phyloP scores from a whole-genome alignment of 2,797 vertebrate genomes.

The Arnoldichthys spilopterus region DNA sequence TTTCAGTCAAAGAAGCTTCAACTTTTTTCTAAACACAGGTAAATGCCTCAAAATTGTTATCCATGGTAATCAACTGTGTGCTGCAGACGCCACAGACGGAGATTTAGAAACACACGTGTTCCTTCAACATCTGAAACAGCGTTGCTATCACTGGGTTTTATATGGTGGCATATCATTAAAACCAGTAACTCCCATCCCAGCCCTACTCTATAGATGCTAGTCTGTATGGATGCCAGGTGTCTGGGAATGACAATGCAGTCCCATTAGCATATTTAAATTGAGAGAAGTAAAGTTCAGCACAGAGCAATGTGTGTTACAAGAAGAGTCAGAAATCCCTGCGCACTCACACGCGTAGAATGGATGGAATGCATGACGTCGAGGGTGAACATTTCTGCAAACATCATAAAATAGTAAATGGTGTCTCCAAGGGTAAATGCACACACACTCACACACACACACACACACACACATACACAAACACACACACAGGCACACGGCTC shows the following conservation, averaged over 20 bases:
- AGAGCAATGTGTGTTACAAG: constrained; percentile 17
- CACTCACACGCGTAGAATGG: constrained; percentile 31
- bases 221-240: constrained; percentile 70
- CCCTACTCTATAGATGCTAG: constrained; percentile 40
- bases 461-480: constrained; percentile 33
- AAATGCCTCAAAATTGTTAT: no score
- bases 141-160: no score
- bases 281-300: constrained; percentile 70
- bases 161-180: not conserved
- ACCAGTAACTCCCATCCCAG: not conserved
- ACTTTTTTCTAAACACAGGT: no score
- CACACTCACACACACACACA: constrained; percentile 25
- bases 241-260: constrained; percentile 74
- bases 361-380: constrained; percentile 64
- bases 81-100: no score
- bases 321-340: constrained; percentile 22
- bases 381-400: constrained; percentile 74
- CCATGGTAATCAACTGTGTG: no score
- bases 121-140: no score
- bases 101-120: no score
- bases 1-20: no score
- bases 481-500: constrained; percentile 20
- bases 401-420: constrained; percentile 73
- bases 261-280: constrained; percentile 78
- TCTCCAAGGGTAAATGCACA: constrained; percentile 50